Percentiles rank a stretch among this genome's conserved stretches.
Evolutionary conservation across 2,797 vertebrate species (phyloP).

Genomic region (Malurus splendens): DNA sequence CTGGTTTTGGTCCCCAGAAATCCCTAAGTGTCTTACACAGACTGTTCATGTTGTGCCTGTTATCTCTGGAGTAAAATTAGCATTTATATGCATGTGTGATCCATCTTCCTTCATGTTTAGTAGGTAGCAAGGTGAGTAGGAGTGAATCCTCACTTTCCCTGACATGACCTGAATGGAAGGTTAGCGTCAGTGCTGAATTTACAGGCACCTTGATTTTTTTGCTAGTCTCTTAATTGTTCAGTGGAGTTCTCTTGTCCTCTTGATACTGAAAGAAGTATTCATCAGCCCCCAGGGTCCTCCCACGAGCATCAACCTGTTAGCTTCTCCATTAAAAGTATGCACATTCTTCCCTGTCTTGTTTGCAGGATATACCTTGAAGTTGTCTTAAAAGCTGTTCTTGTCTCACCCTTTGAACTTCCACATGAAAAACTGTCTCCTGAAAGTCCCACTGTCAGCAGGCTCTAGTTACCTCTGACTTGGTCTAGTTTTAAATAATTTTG

Average conservation of each 20-base stretch:
- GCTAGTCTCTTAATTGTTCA: not conserved
- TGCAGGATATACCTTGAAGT: not conserved
- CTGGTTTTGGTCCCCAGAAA: not conserved
- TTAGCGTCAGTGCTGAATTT: not conserved
- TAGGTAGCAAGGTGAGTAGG: not conserved
- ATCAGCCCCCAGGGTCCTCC: not conserved
- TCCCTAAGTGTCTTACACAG: not conserved
- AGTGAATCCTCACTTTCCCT: not conserved
- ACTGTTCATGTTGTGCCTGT: not conserved
- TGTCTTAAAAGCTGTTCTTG: not conserved
- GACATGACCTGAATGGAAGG: not conserved
- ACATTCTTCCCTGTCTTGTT: rapidly evolving
- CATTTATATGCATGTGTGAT: not conserved
- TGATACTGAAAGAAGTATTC: not conserved
- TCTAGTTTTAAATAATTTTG: not conserved
- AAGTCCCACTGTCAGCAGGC: not conserved
- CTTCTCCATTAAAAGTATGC: not conserved
- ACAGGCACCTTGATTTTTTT: not conserved
- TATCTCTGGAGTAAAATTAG: not conserved
- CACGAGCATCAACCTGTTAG: not conserved
- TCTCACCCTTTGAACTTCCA: not conserved
- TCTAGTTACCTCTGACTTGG: not conserved
- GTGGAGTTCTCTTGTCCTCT: not conserved
- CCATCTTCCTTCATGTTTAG: not conserved
- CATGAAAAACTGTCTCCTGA: not conserved